Conservation (phyloP, 2,888 invertebrate genomes). For the Aphrophora alni region DNA sequence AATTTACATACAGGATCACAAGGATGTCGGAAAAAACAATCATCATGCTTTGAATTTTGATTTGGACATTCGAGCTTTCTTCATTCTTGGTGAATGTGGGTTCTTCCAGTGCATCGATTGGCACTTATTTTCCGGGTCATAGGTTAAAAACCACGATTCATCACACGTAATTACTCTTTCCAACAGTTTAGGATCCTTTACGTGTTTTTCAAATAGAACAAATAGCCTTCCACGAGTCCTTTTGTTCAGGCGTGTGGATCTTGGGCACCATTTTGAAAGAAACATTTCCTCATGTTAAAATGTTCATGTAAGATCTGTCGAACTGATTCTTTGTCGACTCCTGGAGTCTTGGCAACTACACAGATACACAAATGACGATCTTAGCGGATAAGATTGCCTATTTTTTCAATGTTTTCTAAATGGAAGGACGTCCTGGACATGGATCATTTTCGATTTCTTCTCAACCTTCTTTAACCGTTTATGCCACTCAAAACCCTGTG, state of each 20-base stretch:
- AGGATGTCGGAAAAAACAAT: not conserved
- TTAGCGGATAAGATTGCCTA: not conserved
- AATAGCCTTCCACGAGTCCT: not conserved
- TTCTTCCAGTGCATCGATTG: not conserved
- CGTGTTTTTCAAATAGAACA: not conserved
- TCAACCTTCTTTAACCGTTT: constrained; percentile 28
- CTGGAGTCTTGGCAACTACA: not conserved
- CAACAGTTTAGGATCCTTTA: not conserved
- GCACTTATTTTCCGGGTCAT: not conserved
- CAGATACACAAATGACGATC: not conserved
- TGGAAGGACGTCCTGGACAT: constrained; percentile 18
- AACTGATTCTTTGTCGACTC: not conserved
- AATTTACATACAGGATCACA: not conserved
- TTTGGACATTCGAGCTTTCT: constrained; percentile 41
- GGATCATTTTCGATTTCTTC: constrained; percentile 22
- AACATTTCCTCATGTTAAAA: not conserved
- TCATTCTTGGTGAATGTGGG: constrained; percentile 3
- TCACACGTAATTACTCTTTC: not conserved
- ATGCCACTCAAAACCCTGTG: constrained; percentile 25
- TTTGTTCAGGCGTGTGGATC: constrained; percentile 7
- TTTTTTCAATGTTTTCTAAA: not conserved
- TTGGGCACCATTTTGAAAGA: not conserved
- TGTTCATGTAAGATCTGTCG: not conserved
- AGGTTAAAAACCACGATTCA: no score
- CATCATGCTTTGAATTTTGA: constrained; percentile 41